Percentiles rank a stretch among this genome's conserved stretches.
Conservation (phyloP, 2,888 invertebrate genomes). For the Volucella inflata region DNA sequence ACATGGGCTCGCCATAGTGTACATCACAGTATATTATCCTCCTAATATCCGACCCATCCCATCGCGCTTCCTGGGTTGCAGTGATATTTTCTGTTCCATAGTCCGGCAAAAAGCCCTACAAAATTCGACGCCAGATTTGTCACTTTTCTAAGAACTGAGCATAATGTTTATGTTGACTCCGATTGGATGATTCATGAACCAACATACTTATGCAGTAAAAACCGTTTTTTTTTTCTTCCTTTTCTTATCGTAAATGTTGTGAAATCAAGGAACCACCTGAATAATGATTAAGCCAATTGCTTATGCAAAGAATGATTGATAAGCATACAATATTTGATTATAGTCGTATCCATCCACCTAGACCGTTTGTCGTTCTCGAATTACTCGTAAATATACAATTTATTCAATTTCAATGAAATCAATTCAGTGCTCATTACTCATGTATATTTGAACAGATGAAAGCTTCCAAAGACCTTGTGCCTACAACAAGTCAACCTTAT, state of each 20-base stretch:
- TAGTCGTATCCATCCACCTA: background rate
- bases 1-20: too few species aligned
- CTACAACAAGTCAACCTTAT: conserved; percentile 49
- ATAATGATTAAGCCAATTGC: background rate
- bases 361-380: conserved; percentile 41
- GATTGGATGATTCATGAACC: too few species aligned
- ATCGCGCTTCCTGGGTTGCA: too few species aligned
- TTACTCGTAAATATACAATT: background rate
- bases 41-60: too few species aligned
- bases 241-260: background rate
- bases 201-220: background rate
- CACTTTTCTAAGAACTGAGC: too few species aligned
- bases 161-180: too few species aligned
- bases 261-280: conserved; percentile 3
- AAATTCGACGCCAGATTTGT: too few species aligned
- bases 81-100: too few species aligned
- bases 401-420: conserved; percentile 45
- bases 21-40: too few species aligned
- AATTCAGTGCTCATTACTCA: conserved; percentile 58
- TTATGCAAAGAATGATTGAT: background rate
- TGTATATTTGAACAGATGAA: conserved; percentile 72
- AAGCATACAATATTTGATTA: background rate
- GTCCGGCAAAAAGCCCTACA: too few species aligned
- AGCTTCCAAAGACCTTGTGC: conserved; percentile 9
- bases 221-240: background rate